Percentiles rank a stretch among this genome's conserved stretches.
Evolutionary conservation across 2,797 vertebrate species (phyloP).

Genomic region (Xiphorhynchus erythropygius): DNA sequence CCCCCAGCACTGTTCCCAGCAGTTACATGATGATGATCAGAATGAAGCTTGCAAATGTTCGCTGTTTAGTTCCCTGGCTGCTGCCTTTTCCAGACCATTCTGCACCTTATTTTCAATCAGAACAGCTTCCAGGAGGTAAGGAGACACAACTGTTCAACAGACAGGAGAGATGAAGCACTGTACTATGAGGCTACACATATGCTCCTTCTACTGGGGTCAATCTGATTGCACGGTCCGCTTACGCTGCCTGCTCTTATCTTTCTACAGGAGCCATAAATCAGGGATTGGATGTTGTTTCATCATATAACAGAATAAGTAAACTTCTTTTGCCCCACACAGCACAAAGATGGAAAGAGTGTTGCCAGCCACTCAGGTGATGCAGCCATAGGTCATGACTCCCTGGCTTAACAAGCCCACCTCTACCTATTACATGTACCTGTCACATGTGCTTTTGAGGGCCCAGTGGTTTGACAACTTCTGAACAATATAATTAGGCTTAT

Average conservation of each 20-base stretch:
- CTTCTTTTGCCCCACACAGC: neutral
- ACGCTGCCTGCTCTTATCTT: neutral
- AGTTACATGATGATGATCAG: neutral
- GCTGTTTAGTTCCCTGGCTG: neutral
- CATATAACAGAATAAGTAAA: fast-evolving
- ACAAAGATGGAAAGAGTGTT: fast-evolving
- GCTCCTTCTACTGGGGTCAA: neutral
- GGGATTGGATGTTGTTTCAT: neutral
- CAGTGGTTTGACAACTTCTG: neutral
- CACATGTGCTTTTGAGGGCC: fast-evolving
- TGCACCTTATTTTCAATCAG: neutral
- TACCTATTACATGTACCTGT: neutral
- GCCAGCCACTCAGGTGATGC: neutral
- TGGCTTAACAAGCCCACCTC: neutral
- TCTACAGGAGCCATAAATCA: neutral
- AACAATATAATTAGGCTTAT: neutral
- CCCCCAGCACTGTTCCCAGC: neutral
- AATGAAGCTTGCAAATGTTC: neutral
- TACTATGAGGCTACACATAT: fast-evolving
- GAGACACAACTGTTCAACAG: neutral
- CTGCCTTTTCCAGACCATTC: neutral
- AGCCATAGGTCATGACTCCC: neutral
- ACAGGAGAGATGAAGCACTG: fast-evolving
- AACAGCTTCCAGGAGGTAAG: neutral
- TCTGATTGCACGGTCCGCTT: neutral